A percentile compares a stretch with the other conserved stretches of the same genome.
Evolutionary conservation across 2,113 vertebrate species (phyloP).

Genomic region (Pseudorectes ferrugineus): DNA sequence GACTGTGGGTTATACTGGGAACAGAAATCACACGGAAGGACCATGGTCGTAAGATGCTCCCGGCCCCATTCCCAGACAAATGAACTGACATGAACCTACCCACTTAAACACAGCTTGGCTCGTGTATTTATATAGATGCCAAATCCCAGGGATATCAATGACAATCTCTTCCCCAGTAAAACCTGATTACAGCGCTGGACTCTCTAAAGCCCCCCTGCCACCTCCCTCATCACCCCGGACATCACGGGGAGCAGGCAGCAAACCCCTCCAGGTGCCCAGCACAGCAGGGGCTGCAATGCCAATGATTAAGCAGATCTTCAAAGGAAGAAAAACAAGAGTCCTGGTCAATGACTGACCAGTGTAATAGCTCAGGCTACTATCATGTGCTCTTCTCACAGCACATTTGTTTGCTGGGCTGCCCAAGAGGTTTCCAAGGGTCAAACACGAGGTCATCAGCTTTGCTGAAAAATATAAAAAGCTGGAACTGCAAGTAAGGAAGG

Average conservation of each 20-base stretch:
- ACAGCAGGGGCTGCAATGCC: not conserved
- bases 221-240: rapidly evolving
- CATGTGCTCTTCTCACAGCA: constrained; percentile 23
- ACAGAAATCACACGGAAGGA: not conserved
- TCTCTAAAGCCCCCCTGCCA: not conserved
- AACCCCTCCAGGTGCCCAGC: not conserved
- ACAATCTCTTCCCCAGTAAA: constrained; percentile 54
- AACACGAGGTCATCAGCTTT: constrained; percentile 18
- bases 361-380: constrained; percentile 10
- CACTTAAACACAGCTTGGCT: constrained; percentile 12
- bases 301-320: constrained; percentile 30
- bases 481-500: not conserved
- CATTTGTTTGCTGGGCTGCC: constrained; percentile 47
- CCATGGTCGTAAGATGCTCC: not conserved
- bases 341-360: constrained; percentile 56
- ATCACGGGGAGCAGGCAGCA: rapidly evolving
- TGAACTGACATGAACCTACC: constrained; percentile 13
- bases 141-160: constrained; percentile 60
- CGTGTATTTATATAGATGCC: constrained; percentile 36
- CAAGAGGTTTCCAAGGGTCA: constrained; percentile 35
- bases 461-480: not conserved
- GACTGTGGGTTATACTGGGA: not conserved
- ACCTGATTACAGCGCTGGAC: constrained; percentile 7
- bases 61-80: not conserved
- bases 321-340: constrained; percentile 42